Base-by-base conservation (phyloP, 2,888 invertebrate species). In the Xanthia icteritia region DNA sequence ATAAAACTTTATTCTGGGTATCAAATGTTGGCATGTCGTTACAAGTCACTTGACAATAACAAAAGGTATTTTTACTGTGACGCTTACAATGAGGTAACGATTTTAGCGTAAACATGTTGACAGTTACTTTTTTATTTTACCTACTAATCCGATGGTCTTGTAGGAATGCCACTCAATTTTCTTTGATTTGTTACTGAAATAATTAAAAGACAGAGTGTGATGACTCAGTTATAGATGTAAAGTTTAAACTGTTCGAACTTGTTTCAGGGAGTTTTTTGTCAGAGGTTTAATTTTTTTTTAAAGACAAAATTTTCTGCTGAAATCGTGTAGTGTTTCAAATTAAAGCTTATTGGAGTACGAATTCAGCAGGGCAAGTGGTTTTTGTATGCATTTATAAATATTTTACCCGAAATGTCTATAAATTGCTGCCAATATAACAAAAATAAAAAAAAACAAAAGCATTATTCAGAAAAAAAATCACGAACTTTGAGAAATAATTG, bases 51-150 rank as follows among this genome's bases (percentile, higher is more conserved):
- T 36, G 36, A 73, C 15, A 72, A 72, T 36, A 36, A 56, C 27
- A 58, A 23, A 23, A 31, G 27, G 15, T 42, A 48, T 60, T 36
- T 36, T 42, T 4, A 20, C 15, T 23, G 36, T 60, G 23, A 74
- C 23, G 23, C 27, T 13, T 31, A 31, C 27, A 60, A 27, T 45
- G 73, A 58, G 9, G 6, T 69, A 39, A 73, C 23, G 48, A 39
- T 73, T 73, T n/a, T 45, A 73, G 20, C 15, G 20, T 75, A 75
- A 51, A 75, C 31, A 61, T 75, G 48, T 51, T 74, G 13, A 31
- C 48, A 31, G 17, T n/a, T n/a, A 3, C 0, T 0, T 58, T 42
- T 56, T 73, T 60, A 39, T 31, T 17, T 17, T 56, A 31, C 73
- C 48, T 39, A 69, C 48, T 54, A 15, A 39, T 36, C 6, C 39